Base-by-base conservation (phyloP, 1,140 invertebrate genomes). In the Hylaeus anthracinus region DNA sequence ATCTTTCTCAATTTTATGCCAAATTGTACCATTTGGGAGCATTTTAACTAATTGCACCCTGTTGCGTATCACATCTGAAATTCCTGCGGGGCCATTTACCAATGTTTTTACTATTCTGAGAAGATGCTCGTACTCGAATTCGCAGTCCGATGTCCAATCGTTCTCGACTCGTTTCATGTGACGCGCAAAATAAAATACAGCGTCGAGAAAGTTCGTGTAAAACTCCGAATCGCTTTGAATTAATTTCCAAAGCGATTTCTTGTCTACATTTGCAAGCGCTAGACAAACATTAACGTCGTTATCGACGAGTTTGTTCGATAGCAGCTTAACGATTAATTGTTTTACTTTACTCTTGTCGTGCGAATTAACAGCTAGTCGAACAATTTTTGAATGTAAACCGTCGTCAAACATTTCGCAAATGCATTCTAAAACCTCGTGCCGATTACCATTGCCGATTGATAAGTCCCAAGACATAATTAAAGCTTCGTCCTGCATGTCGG, bases 151-250 rank as follows among this genome's bases (percentile, higher is more conserved):
- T 80, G 92, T 82, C 94, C 93, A 93, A 67, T 90, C 56, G 88
- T 87, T 66, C 83, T 93, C 72, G 10, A 86, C 39, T 41, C 87
- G 86, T 67, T 85, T 88, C 93, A 94, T 94, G 81, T 88, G 90
- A 43, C 90, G 86, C 73, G 93, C 94, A 84, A 94, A 93, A 87
- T 95, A 94, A 72, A 94, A 91, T 63, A 95, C 89, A 83, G 93
- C 94, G 87, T 94, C 94, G n/a, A 94, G 84, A 55, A 95, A 92
- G 71, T 92, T 88, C 61, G 90, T 88, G 70, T 93, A 93, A 88
- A 96, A 93, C 70, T 92, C 85, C 45, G 56, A 65, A 91, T 94
- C 90, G 63, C 92, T 89, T 51, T 89, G 80, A 86, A 94, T 94
- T 43, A 95, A 84, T 78, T 90, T 87, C 15, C 89, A 80, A 74